Evolutionary conservation across 2,888 invertebrate genomes (phyloP).

Genomic region (Drosophila prostipennis): DNA sequence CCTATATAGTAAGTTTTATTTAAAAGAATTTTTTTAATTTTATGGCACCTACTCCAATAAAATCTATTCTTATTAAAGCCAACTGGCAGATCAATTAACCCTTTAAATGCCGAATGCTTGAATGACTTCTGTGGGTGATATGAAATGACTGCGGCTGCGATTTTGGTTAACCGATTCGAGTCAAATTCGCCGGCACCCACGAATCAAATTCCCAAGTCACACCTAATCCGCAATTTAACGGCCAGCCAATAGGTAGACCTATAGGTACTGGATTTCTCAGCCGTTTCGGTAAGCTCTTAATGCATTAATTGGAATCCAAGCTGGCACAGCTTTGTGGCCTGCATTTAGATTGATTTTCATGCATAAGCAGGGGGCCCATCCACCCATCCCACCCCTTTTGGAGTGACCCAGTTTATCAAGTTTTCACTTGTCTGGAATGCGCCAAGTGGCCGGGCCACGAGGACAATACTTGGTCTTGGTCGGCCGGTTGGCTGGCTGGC

Average conservation of each 20-base stretch:
- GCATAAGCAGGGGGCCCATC: constrained; percentile 20
- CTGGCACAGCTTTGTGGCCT: constrained; percentile 28
- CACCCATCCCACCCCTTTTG: background rate
- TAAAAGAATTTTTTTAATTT: too few species aligned
- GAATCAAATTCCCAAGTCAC: constrained; percentile 32
- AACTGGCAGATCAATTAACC: too few species aligned
- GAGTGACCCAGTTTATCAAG: constrained; percentile 54
- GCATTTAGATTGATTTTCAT: constrained; percentile 60
- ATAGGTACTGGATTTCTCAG: constrained; percentile 3
- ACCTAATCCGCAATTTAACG: constrained; percentile 50
- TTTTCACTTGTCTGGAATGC: constrained; percentile 49
- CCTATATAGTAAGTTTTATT: too few species aligned
- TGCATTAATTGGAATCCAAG: constrained; percentile 52
- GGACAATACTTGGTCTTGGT: constrained; percentile 37
- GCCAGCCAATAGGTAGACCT: constrained; percentile 10
- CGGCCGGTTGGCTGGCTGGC: constrained; percentile 3
- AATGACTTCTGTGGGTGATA: background rate
- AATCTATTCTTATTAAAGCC: too few species aligned
- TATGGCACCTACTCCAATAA: too few species aligned
- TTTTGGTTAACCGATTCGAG: background rate
- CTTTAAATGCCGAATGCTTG: background rate
- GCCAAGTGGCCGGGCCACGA: constrained; percentile 40
- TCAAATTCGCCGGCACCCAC: background rate
- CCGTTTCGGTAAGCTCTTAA: constrained; percentile 22
- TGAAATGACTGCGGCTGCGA: constrained; percentile 1